phyloP scores from a whole-genome alignment of 1,140 invertebrate genomes.

The Andrena cerasifolii region DNA sequence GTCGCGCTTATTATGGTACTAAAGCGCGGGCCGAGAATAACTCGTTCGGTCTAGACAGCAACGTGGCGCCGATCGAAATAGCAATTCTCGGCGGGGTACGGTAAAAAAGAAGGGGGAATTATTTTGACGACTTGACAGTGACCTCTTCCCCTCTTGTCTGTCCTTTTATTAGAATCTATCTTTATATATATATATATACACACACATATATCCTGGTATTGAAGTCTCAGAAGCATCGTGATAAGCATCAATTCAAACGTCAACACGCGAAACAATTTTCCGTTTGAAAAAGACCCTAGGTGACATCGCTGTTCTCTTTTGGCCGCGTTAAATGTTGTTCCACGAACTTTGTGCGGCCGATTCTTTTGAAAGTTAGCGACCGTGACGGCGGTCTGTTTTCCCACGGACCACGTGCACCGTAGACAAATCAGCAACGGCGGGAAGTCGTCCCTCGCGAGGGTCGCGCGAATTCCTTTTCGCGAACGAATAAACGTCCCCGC shows the following conservation, averaged over 20 bases:
- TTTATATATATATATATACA: too few species aligned
- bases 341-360: not conserved
- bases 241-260: too few species aligned
- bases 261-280: not conserved
- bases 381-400: constrained; percentile 17
- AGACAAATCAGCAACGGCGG: constrained; percentile 39
- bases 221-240: too few species aligned
- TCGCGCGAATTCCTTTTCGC: constrained; percentile 50
- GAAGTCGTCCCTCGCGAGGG: constrained; percentile 44
- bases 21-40: constrained; percentile 72
- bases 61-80: constrained; percentile 74
- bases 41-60: constrained; percentile 71
- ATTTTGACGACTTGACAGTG: constrained; percentile 64
- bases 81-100: constrained; percentile 41
- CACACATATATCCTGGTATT: too few species aligned
- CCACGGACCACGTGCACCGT: constrained; percentile 12
- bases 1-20: constrained; percentile 67
- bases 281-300: not conserved
- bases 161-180: too few species aligned
- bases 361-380: constrained; percentile 10
- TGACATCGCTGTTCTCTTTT: not conserved
- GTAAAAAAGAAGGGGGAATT: constrained; percentile 59
- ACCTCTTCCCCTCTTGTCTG: constrained; percentile 6
- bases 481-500: constrained; percentile 51
- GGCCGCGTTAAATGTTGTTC: not conserved